A percentile compares a stretch with the other conserved stretches of the same genome.
Conservation (phyloP, 2,888 invertebrate genomes). For the Enchytraeus crypticus region DNA sequence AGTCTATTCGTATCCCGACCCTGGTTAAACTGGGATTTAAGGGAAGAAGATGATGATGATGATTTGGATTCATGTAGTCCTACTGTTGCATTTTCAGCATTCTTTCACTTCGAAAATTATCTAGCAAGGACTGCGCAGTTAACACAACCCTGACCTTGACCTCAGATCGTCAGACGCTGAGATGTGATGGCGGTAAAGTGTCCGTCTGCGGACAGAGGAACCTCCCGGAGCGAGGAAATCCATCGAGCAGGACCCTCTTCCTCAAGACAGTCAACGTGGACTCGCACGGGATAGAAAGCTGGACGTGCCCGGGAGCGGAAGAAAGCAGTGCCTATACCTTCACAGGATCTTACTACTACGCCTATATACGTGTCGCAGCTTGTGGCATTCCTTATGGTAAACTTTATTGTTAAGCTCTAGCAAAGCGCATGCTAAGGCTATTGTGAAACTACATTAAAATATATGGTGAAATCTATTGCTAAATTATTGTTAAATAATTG, state of each 20-base stretch:
- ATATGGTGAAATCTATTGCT: no score
- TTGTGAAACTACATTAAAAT: no score
- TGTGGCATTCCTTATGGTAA: constrained; percentile 13
- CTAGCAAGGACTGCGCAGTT: constrained; percentile 13
- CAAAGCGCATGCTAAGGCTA: no score
- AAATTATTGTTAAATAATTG: no score
- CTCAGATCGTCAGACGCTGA: constrained; percentile 20
- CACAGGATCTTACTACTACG: constrained; percentile 20
- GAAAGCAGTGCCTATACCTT: constrained; percentile 14
- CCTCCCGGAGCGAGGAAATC: constrained; percentile 19
- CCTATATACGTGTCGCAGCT: constrained; percentile 14
- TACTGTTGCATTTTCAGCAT: no score
- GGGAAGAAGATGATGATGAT: no score
- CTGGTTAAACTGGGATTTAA: no score
- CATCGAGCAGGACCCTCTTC: constrained; percentile 13
- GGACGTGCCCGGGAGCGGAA: constrained; percentile 9
- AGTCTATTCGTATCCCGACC: no score
- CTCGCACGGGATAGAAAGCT: constrained; percentile 14
- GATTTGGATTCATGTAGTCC: no score
- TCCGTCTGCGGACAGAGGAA: constrained; percentile 21
- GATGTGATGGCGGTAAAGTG: constrained; percentile 17
- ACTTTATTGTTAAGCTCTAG: no score
- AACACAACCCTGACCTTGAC: constrained; percentile 19
- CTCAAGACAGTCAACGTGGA: constrained; percentile 20
- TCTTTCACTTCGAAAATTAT: not conserved